Evolutionary conservation across 2,113 vertebrate species (phyloP).

Genomic region (Choloepus hoffmanni): DNA sequence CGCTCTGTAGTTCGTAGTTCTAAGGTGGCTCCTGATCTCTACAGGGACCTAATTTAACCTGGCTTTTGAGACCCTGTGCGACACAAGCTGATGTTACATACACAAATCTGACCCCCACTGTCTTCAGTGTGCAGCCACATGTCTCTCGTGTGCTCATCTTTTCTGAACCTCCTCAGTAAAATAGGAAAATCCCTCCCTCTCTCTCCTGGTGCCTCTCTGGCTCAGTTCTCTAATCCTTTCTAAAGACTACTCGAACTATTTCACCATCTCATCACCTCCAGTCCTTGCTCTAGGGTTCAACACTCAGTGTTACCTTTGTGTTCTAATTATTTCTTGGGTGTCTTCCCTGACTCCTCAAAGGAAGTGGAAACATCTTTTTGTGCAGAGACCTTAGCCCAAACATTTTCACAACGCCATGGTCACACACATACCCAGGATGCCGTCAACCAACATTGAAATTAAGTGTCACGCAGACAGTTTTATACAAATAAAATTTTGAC

Average conservation of each 20-base stretch:
- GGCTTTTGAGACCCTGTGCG: background rate
- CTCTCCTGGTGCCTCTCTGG: background rate
- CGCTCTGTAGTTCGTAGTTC: background rate
- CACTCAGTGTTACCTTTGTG: background rate
- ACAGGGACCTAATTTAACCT: background rate
- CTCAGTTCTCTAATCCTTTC: background rate
- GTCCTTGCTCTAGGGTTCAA: rapidly evolving
- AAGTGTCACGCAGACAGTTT: background rate
- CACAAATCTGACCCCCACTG: background rate
- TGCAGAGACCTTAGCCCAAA: background rate
- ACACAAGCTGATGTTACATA: background rate
- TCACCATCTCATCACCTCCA: background rate
- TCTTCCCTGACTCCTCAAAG: background rate
- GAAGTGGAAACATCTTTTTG: background rate
- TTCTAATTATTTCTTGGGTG: background rate
- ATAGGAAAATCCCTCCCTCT: background rate
- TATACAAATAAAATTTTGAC: background rate
- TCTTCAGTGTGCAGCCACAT: background rate
- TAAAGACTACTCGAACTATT: too few species aligned
- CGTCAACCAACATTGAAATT: background rate
- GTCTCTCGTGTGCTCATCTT: background rate
- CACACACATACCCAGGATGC: background rate
- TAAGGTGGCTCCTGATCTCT: background rate
- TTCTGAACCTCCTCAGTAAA: background rate
- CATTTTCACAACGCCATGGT: background rate